Base-by-base conservation (phyloP, 2,797 vertebrate species). In the Helicolenus hilgendorfi region DNA sequence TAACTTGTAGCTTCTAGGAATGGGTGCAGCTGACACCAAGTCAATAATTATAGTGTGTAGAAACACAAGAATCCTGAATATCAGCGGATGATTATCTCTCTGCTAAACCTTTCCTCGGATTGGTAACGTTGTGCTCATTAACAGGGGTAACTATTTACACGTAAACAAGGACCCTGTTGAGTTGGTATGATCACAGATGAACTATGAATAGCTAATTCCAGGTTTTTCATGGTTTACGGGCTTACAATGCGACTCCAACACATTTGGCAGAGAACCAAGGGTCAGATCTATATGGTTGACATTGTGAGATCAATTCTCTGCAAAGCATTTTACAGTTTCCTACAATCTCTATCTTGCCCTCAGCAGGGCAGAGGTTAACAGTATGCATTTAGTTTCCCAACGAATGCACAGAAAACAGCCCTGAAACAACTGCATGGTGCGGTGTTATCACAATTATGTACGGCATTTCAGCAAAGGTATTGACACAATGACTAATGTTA, bases 301-400 rank as follows among this genome's bases (percentile, higher is more conserved):
- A 65, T 14, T 20, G 3, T 63, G 72, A 53, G 29, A 68, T 55
- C 70, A 69, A 49, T 41, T 80, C 53, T 85, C 62, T 45, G 63
- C 4, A 76, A 2, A 83, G 56, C 26, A 11, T 81, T 81, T 72
- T 75, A 49, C 7, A 4, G 4, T 36, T 81, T 70, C 9, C 22
- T 53, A 65, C 29, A 3, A 70, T 72, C 24, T 73, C 60, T 18
- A 7, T 58, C 29, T 72, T 67, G 58, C 72, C 26, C 62, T 49
- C 27, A 62, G 36, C 35, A 15, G 31, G 41, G 59, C 72, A 38
- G 15, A 71, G 78, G 77, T 80, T 85, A 91, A 84, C 71, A 26
- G 13, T 79, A 81, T 87, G 79, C 68, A 87, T 73, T 78, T 14
- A 11, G 77, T 81, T 89, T 55, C n/a, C 24, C n/a, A 76, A 33